These are phyloP conservation scores for Dorcus parallelipipedus DNA, from an alignment of 2,888 invertebrate species.

Conservation along the genomic window DNA sequence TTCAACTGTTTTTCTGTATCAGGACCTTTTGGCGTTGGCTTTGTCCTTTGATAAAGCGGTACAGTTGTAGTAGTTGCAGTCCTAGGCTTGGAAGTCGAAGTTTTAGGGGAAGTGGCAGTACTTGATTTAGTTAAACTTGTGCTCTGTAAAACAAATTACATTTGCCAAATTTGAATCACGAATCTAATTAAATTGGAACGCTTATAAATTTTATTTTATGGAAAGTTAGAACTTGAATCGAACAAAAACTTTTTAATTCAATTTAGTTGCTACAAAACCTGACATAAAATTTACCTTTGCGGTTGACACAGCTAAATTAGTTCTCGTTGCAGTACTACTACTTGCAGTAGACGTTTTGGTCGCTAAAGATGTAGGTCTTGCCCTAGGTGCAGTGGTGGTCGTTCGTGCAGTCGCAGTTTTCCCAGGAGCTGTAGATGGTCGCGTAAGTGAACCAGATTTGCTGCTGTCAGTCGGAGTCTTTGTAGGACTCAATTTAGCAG, in stretches of 20 bases:
- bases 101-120: conserved; percentile 21
- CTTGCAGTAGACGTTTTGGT: conserved; percentile 22
- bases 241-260: too few species aligned
- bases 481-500: conserved; percentile 9
- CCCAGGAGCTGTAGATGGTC: conserved; percentile 26
- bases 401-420: conserved; percentile 20
- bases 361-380: conserved; percentile 25
- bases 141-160: conserved; percentile 14
- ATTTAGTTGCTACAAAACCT: too few species aligned
- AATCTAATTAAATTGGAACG: too few species aligned
- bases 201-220: too few species aligned
- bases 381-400: conserved; percentile 32
- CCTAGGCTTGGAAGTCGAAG: conserved; percentile 13
- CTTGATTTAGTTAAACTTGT: conserved; percentile 18
- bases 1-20: conserved; percentile 60
- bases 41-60: conserved; percentile 31
- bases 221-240: too few species aligned
- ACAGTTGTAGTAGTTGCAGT: conserved; percentile 18
- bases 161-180: too few species aligned
- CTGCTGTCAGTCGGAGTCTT: conserved; percentile 19
- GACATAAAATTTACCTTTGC: conserved; percentile 17
- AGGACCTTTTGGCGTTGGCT: conserved; percentile 32
- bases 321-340: conserved; percentile 14
- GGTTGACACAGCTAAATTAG: conserved; percentile 18
- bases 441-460: conserved; percentile 27